A percentile compares a stretch with the other conserved stretches of the same genome.
phyloP scores from a whole-genome alignment of 2,888 invertebrate species.

The Strigamia crassipes region DNA sequence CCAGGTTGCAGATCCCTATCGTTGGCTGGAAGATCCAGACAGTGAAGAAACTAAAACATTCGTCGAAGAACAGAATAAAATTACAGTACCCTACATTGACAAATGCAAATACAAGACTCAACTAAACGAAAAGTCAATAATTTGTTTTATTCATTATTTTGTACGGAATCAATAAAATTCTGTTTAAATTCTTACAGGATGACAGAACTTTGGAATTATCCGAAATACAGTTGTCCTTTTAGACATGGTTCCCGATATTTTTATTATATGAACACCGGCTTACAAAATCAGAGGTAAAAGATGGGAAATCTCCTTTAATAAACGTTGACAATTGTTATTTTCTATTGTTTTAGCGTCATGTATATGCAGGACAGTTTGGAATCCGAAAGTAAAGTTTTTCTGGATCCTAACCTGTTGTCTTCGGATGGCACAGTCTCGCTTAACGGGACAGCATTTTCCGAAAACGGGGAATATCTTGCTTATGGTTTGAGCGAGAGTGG shows the following conservation, averaged over 20 bases:
- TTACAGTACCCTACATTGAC: constrained; percentile 83
- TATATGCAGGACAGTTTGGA: constrained; percentile 82
- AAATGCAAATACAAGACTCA: constrained; percentile 72
- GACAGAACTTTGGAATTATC: constrained; percentile 92
- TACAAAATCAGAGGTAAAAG: constrained; percentile 90
- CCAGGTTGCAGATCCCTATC: constrained; percentile 85
- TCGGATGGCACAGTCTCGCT: constrained; percentile 85
- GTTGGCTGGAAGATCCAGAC: constrained; percentile 97
- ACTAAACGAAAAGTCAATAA: constrained; percentile 68
- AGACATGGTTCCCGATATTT: constrained; percentile 84
- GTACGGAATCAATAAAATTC: neutral
- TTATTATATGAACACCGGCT: constrained; percentile 88
- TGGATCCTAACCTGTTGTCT: constrained; percentile 93
- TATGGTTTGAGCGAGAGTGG: constrained; percentile 92
- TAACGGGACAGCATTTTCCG: constrained; percentile 76
- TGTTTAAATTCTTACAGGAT: constrained; percentile 63
- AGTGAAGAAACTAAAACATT: constrained; percentile 85
- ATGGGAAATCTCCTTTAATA: neutral
- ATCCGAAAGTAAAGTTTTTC: constrained; percentile 78
- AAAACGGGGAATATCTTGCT: constrained; percentile 86
- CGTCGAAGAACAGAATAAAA: constrained; percentile 85
- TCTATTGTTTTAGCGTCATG: constrained; percentile 70
- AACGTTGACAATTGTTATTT: constrained; percentile 52
- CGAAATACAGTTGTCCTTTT: constrained; percentile 89
- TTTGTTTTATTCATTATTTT: neutral